Base-by-base conservation (phyloP, 2,113 vertebrate species). In the Siphamia tubifer region DNA sequence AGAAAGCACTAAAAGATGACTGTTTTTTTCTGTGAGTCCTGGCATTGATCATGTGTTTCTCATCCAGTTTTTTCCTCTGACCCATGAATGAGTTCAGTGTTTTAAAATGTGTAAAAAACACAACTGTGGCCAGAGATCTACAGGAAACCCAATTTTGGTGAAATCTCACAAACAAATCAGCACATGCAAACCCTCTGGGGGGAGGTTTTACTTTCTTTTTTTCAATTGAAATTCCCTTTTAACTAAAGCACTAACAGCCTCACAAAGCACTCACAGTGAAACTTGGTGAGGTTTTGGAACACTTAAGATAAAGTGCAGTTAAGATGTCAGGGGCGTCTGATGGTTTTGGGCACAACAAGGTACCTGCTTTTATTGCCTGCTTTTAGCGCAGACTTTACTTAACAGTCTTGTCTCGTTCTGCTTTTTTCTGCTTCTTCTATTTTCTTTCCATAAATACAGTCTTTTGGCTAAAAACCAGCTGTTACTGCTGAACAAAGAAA, bases 401-500 rank as follows among this genome's bases (percentile, higher is more conserved):
- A 62, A 44, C 49, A 64, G 35, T 39, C 81, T 75, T 36, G 42
- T 42, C 35, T 8, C 12, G 25, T 24, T 19, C 13, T 40, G 31
- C 19, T 67, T 39, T 32, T 64, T 79, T 64, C 54, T 69, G 54
- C 70, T 35, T 48, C 75, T 57, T 47, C 72, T 76, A 82, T 80
- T 87, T 83, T 81, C 54, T 67, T 69, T 75, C 60, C 61, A 68
- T 88, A 90, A 89, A 70, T 74, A 62, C 56, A 62, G 82, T 68
- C 7, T 6, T 77, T 62, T 78, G 83, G 82, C 73, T 55, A 30
- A 30, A 65, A 54, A 84, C 81, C 89, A 89, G 89, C 88, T 89
- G 86, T 87, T 86, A 71, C 47, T 55, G 54, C 60, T 44, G 58
- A 84, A 90, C 83, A 90, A 86, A 87, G 75, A 81, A 79, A 74